Evolutionary conservation across 2,888 invertebrate species (phyloP), one percentile per base, ranked within the genome.

Genomic region (Drosophila prostipennis): DNA sequence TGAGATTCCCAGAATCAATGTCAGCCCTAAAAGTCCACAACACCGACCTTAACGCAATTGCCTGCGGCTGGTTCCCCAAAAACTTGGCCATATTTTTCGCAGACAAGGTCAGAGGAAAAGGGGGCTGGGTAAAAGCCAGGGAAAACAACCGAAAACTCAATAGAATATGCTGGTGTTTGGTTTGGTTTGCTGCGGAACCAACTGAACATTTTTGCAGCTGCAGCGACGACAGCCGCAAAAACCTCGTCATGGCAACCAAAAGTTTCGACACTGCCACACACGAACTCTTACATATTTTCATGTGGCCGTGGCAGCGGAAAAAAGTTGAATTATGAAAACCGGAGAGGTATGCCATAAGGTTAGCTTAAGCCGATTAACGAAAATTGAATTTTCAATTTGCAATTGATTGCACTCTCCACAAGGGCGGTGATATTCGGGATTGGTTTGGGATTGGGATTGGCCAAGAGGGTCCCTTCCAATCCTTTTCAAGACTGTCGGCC

Each of bases 381-480:
- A 83, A 87, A 84, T 87, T 89, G 72, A 83, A 84, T 84, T 84
- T 80, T 73, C 72, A 72, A 80, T 88, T 86, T 78, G 72, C 63
- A 73, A 83, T 72, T 83, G 87, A 86, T 83, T 80, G 84, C 81
- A 84, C 70, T 78, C 40, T 46, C 48, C 37, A 52, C 55, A 51
- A 39, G 51, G 34, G 40, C 29, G 29, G 14, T 14, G 26, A 48
- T 55, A 6, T 32, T n/a, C 36, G 14, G 32, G 43, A 37, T 6
- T 13, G 37, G n/a, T 13, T n/a, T 5, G 11, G 37, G 37, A n/a
- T n/a, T 6, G 6, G 37, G n/a, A n/a, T n/a, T 29, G 7, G 29
- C 6, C 6, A 37, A 42, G 37, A 37, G 61, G 53, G 34, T 23
- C 32, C 45, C 26, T 32, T 60, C 29, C 37, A 49, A 45, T 60